phyloP scores from a whole-genome alignment of 2,888 invertebrate species.

The Caenorhabditis zanzibari region DNA sequence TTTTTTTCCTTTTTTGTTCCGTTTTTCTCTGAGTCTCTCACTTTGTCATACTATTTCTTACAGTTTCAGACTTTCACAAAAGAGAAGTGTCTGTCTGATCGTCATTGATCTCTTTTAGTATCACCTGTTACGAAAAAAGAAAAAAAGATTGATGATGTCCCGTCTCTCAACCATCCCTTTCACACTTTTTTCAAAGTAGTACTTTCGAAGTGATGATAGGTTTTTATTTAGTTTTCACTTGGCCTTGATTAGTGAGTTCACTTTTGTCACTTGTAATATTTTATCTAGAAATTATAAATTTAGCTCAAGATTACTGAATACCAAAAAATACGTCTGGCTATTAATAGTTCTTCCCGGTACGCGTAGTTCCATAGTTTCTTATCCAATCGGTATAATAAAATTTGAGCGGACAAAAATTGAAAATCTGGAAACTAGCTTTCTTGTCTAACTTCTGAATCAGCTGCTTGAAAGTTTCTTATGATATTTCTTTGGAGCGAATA shows the following conservation, averaged over 20 bases:
- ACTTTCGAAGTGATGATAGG: slow-evolving; percentile 27
- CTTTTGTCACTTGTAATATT: not conserved
- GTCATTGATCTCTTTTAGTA: slow-evolving; percentile 40
- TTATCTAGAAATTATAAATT: not conserved
- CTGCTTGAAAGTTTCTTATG: no score
- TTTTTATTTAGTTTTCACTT: slow-evolving; percentile 35
- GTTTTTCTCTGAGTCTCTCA: not conserved
- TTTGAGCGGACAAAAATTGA: no score
- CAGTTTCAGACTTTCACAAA: slow-evolving; percentile 19
- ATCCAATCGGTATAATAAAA: no score
- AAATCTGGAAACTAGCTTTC: no score
- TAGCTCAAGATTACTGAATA: not conserved
- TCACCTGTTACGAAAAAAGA: slow-evolving; percentile 30
- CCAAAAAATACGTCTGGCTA: no score
- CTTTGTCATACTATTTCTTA: slow-evolving; percentile 9
- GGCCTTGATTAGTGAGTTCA: slow-evolving; percentile 16
- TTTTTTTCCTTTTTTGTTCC: not conserved
- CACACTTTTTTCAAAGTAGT: slow-evolving; percentile 15
- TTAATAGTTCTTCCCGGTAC: no score
- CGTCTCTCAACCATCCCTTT: not conserved
- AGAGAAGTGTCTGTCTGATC: not conserved
- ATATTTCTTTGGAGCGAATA: no score
- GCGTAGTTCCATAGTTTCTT: no score
- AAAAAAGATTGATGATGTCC: slow-evolving; percentile 35
- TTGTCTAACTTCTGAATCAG: no score